phyloP scores from a whole-genome alignment of 1,140 invertebrate genomes.

The Leucophenga varia region DNA sequence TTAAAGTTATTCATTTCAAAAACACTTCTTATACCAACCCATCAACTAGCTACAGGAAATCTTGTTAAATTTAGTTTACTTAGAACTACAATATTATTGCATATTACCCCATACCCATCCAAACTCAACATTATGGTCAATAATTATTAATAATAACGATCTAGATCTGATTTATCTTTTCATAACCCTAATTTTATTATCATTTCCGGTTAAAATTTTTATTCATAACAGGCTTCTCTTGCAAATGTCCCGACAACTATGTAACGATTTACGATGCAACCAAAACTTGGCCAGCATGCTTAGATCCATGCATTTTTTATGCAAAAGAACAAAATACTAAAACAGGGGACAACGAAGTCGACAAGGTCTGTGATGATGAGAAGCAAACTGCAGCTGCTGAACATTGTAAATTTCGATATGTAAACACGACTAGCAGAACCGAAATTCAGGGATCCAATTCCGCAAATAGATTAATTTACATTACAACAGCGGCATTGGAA shows the following conservation, averaged over 20 bases:
- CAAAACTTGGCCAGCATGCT: conserved; percentile 37
- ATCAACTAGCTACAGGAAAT: no score
- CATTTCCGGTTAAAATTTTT: background rate
- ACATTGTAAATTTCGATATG: conserved; percentile 11
- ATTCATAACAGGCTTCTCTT: conserved; percentile 26
- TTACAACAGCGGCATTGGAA: conserved; percentile 14
- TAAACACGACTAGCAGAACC: conserved; percentile 1
- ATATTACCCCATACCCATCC: no score
- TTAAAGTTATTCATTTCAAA: no score
- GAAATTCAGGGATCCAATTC: conserved; percentile 22
- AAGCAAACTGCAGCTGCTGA: conserved; percentile 18
- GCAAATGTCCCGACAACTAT: conserved; percentile 28
- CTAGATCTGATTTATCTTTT: no score
- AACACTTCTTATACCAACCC: no score
- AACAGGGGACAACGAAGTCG: background rate
- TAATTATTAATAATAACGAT: no score
- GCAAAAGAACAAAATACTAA: background rate
- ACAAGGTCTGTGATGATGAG: background rate
- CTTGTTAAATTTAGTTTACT: no score
- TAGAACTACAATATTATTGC: no score
- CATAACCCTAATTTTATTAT: background rate
- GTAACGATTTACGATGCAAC: conserved; percentile 29
- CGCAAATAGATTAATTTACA: conserved; percentile 15
- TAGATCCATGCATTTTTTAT: conserved; percentile 25
- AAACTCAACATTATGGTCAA: no score